These are phyloP conservation scores for Phortica magna DNA, from an alignment of 2,888 invertebrate species.

Conservation along the genomic window DNA sequence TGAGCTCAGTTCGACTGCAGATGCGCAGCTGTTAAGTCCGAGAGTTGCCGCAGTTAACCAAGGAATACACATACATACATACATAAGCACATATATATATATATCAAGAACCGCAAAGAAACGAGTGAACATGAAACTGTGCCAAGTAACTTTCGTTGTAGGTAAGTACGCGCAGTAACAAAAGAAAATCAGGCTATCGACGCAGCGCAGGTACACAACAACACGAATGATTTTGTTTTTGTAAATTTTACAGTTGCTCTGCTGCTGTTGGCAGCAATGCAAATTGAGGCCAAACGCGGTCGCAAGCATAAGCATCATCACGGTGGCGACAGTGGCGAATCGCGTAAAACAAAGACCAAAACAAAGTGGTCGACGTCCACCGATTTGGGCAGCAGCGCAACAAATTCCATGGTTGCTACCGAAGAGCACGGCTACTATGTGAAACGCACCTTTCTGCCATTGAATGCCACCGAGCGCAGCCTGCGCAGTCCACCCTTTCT, in stretches of 20 bases:
- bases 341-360: slow-evolving; percentile 66
- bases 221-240: background rate
- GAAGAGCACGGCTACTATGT: slow-evolving; percentile 74
- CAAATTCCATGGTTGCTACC: slow-evolving; percentile 62
- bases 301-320: slow-evolving; percentile 62
- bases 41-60: background rate
- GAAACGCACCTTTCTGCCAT: slow-evolving; percentile 68
- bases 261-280: slow-evolving; percentile 48
- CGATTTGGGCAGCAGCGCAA: slow-evolving; percentile 50
- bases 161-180: slow-evolving; percentile 49
- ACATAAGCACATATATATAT: background rate
- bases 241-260: slow-evolving; percentile 47
- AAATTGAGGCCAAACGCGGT: slow-evolving; percentile 61
- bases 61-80: background rate
- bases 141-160: slow-evolving; percentile 50
- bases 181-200: background rate
- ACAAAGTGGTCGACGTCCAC: slow-evolving; percentile 73
- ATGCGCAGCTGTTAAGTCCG: slow-evolving; percentile 57
- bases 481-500: slow-evolving; percentile 67
- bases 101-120: background rate
- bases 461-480: slow-evolving; percentile 21
- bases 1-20: slow-evolving; percentile 57
- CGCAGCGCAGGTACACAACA: slow-evolving; percentile 11
- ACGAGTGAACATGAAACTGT: slow-evolving; percentile 51
- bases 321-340: slow-evolving; percentile 48